Conservation (phyloP, 2,888 invertebrate genomes). For the Blomia tropicalis region DNA sequence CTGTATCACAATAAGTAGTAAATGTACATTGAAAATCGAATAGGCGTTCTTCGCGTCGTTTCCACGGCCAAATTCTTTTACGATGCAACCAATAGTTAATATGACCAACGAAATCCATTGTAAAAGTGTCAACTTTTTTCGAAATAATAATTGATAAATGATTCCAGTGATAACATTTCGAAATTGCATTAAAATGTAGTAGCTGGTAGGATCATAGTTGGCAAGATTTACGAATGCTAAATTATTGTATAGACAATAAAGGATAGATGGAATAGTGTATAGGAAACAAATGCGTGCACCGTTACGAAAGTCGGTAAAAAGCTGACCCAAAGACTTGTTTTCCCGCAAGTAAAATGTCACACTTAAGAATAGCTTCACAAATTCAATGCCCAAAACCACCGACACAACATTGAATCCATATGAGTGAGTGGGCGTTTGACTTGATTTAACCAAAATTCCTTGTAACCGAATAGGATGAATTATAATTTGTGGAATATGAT, state of each 20-base stretch:
- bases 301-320: not conserved
- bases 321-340: conserved; percentile 31
- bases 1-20: conserved; percentile 31
- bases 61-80: conserved; percentile 55
- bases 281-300: conserved; percentile 45
- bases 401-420: conserved; percentile 69
- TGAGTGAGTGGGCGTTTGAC: conserved; percentile 55
- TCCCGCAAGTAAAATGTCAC: conserved; percentile 44
- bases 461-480: conserved; percentile 34
- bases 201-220: conserved; percentile 82
- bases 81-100: conserved; percentile 71
- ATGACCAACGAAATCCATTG: conserved; percentile 81
- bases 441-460: conserved; percentile 82
- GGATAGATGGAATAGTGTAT: conserved; percentile 73
- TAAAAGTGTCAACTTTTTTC: conserved; percentile 55
- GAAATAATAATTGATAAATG: conserved; percentile 76
- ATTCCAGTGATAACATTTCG: conserved; percentile 81
- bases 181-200: conserved; percentile 72
- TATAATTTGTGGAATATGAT: not conserved
- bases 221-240: conserved; percentile 75
- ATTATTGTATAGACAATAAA: conserved; percentile 89
- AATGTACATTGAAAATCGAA: conserved; percentile 15
- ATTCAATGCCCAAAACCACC: conserved; percentile 72
- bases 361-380: conserved; percentile 62
- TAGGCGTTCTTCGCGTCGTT: not conserved